Evolutionary conservation across 1,140 invertebrate species (phyloP), one percentile per base, ranked within the genome.

Genomic region (Tenebrio molitor): DNA sequence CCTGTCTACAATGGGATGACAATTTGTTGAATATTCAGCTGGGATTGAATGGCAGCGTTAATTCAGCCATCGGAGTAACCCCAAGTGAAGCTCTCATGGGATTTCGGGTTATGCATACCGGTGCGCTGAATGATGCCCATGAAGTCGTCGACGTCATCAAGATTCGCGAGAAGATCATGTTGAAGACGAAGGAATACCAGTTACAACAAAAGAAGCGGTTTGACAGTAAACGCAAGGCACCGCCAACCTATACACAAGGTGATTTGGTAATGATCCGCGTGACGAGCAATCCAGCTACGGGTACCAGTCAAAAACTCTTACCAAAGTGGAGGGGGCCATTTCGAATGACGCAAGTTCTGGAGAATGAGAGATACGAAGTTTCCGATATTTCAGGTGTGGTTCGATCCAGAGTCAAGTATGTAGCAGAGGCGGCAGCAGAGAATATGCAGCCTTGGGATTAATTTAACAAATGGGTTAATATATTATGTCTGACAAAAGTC

Each of bases 341-440:
- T 72, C 75, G 73, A 63, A 71, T 82, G 2, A 75, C 76, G 1
- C 67, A 75, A 19, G 67, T 80, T 1, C 39, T 81, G 23, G 76
- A 74, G 6, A 71, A 81, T 39, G 80, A 82, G 29, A 65, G 81
- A 0, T 82, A 80, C 39, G 78, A 80, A 41, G 76, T 80, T 0
- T 46, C 71, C 6, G 78, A 75, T 12, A 73, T 72, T 2, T 19
- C 41, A 7, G 69, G 69, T 6, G 29, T 29, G 14, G 14, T 15
- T 19, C 66, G 66, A n/a, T n/a, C n/a, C n/a, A n/a, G 10, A 42
- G 21, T 16, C 41, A 64, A 44, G 15, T 62, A 69, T 16, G 41
- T 69, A 2, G 25, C 2, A 14, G 68, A 69, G 8, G 21, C 23
- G 19, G 68, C 2, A 5, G 12, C 33, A 10, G 68, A 70, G 5